phyloP scores from a whole-genome alignment of 1,140 invertebrate species.

The Drosophila setifemur region DNA sequence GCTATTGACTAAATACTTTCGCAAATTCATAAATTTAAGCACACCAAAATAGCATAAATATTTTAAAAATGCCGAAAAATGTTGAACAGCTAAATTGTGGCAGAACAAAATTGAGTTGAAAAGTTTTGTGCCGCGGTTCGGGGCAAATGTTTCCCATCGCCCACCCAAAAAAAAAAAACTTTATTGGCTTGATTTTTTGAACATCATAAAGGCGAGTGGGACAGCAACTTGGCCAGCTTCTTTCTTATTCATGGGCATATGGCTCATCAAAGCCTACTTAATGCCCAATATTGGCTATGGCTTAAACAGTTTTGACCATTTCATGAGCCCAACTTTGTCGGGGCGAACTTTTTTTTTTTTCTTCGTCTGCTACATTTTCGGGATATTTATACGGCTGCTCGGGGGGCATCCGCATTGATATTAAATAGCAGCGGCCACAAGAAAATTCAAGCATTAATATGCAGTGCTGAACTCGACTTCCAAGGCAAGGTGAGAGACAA shows the following conservation, averaged over 20 bases:
- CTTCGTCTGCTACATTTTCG: neutral
- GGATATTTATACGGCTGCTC: slow-evolving; percentile 41
- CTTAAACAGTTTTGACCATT: slow-evolving; percentile 74
- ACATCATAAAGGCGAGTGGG: slow-evolving; percentile 27
- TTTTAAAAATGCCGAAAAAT: slow-evolving; percentile 57
- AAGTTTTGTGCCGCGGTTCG: slow-evolving; percentile 37
- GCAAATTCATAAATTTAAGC: slow-evolving; percentile 78
- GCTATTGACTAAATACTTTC: slow-evolving; percentile 80
- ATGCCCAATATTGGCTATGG: slow-evolving; percentile 66
- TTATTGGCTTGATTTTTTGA: slow-evolving; percentile 73
- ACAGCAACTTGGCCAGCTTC: slow-evolving; percentile 25
- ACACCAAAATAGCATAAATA: slow-evolving; percentile 70
- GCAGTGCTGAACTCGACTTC: slow-evolving; percentile 48
- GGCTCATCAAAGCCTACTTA: slow-evolving; percentile 76
- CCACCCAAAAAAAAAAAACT: too few species aligned
- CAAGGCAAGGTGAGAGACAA: slow-evolving; percentile 46
- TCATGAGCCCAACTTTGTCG: slow-evolving; percentile 26
- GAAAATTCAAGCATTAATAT: slow-evolving; percentile 62
- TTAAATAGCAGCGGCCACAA: slow-evolving; percentile 40
- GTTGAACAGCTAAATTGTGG: slow-evolving; percentile 37
- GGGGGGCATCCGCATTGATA: slow-evolving; percentile 67
- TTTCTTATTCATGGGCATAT: slow-evolving; percentile 75
- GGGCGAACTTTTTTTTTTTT: slow-evolving; percentile 8
- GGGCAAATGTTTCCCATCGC: slow-evolving; percentile 9
- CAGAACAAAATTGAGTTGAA: slow-evolving; percentile 63